These are phyloP conservation scores for Drosophila melanocephala DNA, from an alignment of 2,888 invertebrate genomes.

Conservation along the genomic window DNA sequence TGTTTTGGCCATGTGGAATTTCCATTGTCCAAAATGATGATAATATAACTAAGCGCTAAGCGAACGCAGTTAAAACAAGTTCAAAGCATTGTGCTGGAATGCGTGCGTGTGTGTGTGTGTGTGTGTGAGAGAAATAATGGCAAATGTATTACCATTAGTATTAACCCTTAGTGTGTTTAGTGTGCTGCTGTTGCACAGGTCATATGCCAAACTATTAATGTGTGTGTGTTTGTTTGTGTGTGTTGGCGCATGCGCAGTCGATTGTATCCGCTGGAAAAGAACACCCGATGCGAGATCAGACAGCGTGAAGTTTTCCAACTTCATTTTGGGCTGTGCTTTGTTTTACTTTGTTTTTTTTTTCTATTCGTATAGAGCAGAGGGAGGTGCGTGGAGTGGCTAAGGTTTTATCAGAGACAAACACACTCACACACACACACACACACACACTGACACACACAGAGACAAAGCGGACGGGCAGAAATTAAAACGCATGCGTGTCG, in stretches of 20 bases:
- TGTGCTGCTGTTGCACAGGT: constrained; percentile 43
- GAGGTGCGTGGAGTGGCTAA: constrained; percentile 2
- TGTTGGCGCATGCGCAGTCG: constrained; percentile 70
- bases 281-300: constrained; percentile 62
- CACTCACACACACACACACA: constrained; percentile 11
- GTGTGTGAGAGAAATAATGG: constrained; percentile 33
- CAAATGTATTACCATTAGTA: constrained; percentile 39
- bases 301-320: constrained; percentile 73
- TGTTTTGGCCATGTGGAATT: constrained; percentile 52
- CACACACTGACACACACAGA: neutral
- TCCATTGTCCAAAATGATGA: constrained; percentile 50
- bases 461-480: constrained; percentile 47
- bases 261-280: constrained; percentile 64
- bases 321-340: constrained; percentile 67
- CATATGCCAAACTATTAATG: constrained; percentile 34
- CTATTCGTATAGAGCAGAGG: neutral
- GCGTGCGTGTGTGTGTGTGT: constrained; percentile 19
- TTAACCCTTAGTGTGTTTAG: constrained; percentile 51
- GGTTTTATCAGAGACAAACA: constrained; percentile 47
- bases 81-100: constrained; percentile 34
- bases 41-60: constrained; percentile 36
- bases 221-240: constrained; percentile 11
- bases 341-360: constrained; percentile 52
- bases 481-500: constrained; percentile 74
- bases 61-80: constrained; percentile 52